Evolutionary conservation across 2,113 vertebrate species (phyloP).

Genomic region (Heloderma charlesbogerti): DNA sequence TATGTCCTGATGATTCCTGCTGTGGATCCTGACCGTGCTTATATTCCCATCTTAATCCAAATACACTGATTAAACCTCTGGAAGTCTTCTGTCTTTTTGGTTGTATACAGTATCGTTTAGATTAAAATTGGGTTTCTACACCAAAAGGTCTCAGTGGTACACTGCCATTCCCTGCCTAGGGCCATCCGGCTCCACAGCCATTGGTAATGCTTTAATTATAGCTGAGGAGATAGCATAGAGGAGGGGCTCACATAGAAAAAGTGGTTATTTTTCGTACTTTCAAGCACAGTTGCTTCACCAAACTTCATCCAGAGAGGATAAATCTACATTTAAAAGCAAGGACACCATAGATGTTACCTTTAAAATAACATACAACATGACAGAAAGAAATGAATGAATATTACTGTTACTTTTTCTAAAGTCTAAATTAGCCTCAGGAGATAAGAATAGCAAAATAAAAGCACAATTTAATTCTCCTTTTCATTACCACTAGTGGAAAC

Average conservation of each 20-base stretch:
- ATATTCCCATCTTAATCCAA: neutral
- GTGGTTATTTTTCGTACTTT: conserved; percentile 70
- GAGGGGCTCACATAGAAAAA: conserved; percentile 70
- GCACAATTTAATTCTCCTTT: conserved; percentile 75
- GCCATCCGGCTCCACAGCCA: conserved; percentile 70
- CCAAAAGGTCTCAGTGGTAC: conserved; percentile 71
- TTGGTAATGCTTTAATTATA: conserved; percentile 73
- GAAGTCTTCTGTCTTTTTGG: conserved; percentile 38
- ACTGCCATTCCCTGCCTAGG: conserved; percentile 70
- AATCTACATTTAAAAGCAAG: conserved; percentile 88
- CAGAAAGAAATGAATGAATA: conserved; percentile 82
- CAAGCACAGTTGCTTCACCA: conserved; percentile 68
- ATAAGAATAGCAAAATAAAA: conserved; percentile 77
- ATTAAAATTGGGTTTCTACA: conserved; percentile 73
- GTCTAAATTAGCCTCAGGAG: conserved; percentile 79
- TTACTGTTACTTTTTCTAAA: conserved; percentile 76
- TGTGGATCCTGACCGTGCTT: neutral
- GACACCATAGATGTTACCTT: conserved; percentile 81
- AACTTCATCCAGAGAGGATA: conserved; percentile 77
- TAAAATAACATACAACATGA: conserved; percentile 77
- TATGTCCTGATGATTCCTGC: neutral
- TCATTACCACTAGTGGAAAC: conserved; percentile 72
- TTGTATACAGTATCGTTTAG: conserved; percentile 63
- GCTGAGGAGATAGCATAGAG: conserved; percentile 67
- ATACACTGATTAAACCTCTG: neutral